Evolutionary conservation across 2,113 vertebrate species (phyloP).

Genomic region (Polypterus senegalus): DNA sequence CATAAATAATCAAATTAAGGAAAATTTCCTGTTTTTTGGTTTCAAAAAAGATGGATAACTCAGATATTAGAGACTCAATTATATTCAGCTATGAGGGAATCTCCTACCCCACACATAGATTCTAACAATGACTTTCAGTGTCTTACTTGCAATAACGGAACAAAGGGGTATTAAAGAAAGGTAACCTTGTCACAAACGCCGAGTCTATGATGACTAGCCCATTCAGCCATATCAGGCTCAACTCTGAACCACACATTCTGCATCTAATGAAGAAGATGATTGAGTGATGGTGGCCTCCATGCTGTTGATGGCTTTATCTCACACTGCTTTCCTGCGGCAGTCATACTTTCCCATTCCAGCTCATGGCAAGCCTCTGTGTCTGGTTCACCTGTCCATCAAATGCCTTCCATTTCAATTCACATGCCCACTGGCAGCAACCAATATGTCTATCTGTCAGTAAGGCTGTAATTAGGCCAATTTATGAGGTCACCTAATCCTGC

Average conservation of each 20-base stretch:
- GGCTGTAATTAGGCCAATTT: constrained; percentile 63
- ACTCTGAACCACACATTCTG: constrained; percentile 28
- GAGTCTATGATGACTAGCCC: constrained; percentile 34
- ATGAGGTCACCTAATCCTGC: constrained; percentile 60
- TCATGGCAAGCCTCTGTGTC: constrained; percentile 25
- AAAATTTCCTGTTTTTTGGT: too few relatives aligned
- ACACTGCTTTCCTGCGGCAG: constrained; percentile 33
- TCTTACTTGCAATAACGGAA: background rate
- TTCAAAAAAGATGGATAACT: too few relatives aligned
- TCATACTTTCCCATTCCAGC: constrained; percentile 36
- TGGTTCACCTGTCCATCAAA: constrained; percentile 29
- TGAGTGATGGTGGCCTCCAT: constrained; percentile 42
- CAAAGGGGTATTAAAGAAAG: constrained; percentile 21
- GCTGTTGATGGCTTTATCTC: constrained; percentile 41
- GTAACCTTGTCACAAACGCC: constrained; percentile 33
- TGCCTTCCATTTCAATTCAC: constrained; percentile 32
- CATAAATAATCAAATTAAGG: too few relatives aligned
- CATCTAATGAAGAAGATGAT: constrained; percentile 48
- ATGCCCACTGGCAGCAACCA: constrained; percentile 43
- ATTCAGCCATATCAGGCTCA: constrained; percentile 28
- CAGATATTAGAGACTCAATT: background rate
- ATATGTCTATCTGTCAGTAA: constrained; percentile 64
- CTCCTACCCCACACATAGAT: constrained; percentile 7
- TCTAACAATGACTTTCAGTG: constrained; percentile 11
- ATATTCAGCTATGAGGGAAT: background rate